Percentiles rank a stretch among this genome's conserved stretches.
These are phyloP conservation scores for Corydoras maculifer DNA, from an alignment of 2,113 vertebrate genomes.

Conservation along the genomic window DNA sequence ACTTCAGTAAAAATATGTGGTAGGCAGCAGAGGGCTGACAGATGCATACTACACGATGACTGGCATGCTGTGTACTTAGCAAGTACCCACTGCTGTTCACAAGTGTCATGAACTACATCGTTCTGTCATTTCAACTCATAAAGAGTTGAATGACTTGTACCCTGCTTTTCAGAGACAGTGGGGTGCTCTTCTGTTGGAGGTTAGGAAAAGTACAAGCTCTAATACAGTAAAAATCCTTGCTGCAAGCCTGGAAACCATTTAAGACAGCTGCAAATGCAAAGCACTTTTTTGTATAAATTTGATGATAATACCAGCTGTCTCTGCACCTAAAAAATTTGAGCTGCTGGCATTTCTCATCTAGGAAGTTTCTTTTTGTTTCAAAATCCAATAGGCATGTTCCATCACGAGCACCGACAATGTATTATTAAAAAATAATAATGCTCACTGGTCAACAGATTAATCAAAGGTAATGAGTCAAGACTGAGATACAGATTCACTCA, in stretches of 20 bases:
- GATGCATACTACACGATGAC: constrained; percentile 21
- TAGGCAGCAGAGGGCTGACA: constrained; percentile 27
- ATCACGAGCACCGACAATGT: background rate
- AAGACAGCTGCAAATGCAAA: constrained; percentile 1
- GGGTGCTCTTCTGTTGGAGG: background rate
- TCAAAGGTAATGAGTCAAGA: background rate
- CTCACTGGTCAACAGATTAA: constrained; percentile 2
- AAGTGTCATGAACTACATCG: constrained; percentile 27
- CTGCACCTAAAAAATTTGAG: background rate
- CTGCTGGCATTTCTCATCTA: constrained; percentile 21
- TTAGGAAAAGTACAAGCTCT: constrained; percentile 18
- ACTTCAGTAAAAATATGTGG: background rate
- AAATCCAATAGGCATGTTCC: constrained; percentile 10
- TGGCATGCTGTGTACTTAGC: constrained; percentile 34
- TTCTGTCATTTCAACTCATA: constrained; percentile 28
- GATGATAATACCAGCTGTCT: background rate
- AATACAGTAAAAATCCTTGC: constrained; percentile 15
- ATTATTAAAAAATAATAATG: constrained; percentile 9
- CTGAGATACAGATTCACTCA: constrained; percentile 4
- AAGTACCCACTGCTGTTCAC: constrained; percentile 7
- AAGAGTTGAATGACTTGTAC: constrained; percentile 23
- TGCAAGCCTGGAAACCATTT: constrained; percentile 14
- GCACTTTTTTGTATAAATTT: constrained; percentile 11
- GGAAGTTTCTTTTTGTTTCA: constrained; percentile 18
- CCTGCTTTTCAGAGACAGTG: constrained; percentile 12